Base-by-base conservation (phyloP, 2,888 invertebrate genomes). In the Galerucella nymphaeae region DNA sequence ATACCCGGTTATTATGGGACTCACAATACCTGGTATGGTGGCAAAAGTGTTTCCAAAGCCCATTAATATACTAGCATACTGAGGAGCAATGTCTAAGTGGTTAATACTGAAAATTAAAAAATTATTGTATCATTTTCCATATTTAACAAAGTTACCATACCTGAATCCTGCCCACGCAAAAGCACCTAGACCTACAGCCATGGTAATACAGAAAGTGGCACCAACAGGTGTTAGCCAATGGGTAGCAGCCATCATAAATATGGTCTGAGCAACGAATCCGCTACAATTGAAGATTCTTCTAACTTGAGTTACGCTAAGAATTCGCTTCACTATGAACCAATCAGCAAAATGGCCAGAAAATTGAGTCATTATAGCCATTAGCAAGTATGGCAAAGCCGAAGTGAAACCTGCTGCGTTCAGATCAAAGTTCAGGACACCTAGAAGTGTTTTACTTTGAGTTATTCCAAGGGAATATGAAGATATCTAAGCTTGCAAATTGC, bases 101-200 rank as follows among this genome's bases (percentile, higher is more conserved):
- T 81, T 81, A 61, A 81, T 78, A 70, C 80, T 81, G 45, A 48
- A 73, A 75, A 58, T 57, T 55, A 57, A 50, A 38, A 23, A 50
- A 5, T 3, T 8, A 14, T 64, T 5, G n/a, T 30, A 38, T 38
- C 30, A 55, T 55, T 18, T 16, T 55, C 18, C 13, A 20, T 11
- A 16, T 55, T 30, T 30, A 30, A n/a, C n/a, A n/a, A n/a, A n/a
- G n/a, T n/a, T n/a, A 38, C 8, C 6, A 6, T 87, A 94, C 94
- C 94, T 93, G 84, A 95, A 96, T 57, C 96, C 97, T 8, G 96
- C 93, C 96, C 96, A 97, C 0, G 96, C 95, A 85, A 97, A 96
- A 0, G 96, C 95, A 0, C 97, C 97, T 1, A 96, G 88, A 0
- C 97, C 97, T 0, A 97, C 96, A 0, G 96, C 96, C 63, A 96